These are phyloP conservation scores for Micromussa lordhowensis DNA, from an alignment of 92 coral and sea anemone genomes.

Conservation along the genomic window DNA sequence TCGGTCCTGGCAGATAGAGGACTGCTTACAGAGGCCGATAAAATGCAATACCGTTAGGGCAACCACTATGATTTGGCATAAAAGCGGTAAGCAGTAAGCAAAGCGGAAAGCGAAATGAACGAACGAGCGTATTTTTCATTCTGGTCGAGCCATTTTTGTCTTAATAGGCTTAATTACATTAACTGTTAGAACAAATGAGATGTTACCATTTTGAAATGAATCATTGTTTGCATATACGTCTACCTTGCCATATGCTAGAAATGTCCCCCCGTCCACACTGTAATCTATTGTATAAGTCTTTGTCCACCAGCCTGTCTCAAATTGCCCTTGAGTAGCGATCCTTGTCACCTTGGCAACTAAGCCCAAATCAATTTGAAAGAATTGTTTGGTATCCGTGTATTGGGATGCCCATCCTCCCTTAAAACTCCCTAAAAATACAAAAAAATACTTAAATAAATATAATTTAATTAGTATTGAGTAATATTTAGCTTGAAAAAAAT, in stretches of 20 bases:
- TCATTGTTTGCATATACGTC: background rate
- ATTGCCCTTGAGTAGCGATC: background rate
- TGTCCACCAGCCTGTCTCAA: background rate
- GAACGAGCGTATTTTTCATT: too few relatives aligned
- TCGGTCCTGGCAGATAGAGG: too few relatives aligned
- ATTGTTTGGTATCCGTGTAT: background rate
- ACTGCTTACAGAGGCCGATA: too few relatives aligned
- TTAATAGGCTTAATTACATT: too few relatives aligned
- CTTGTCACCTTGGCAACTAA: conserved; percentile 1
- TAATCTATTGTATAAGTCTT: conserved; percentile 6
- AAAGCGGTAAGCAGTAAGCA: too few relatives aligned
- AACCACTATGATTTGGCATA: too few relatives aligned
- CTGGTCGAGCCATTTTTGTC: too few relatives aligned
- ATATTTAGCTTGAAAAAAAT: too few relatives aligned
- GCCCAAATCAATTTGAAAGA: background rate
- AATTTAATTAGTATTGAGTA: too few relatives aligned
- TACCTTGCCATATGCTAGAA: conserved; percentile 17
- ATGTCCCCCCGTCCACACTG: background rate
- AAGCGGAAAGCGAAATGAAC: too few relatives aligned
- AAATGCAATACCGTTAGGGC: too few relatives aligned
- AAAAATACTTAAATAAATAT: background rate
- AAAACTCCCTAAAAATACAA: background rate
- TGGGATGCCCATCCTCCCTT: conserved; percentile 11
- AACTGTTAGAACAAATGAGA: too few relatives aligned
- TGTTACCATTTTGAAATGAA: background rate